Evolutionary conservation across 2,113 vertebrate species (phyloP).

Genomic region (Smithornis capensis): DNA sequence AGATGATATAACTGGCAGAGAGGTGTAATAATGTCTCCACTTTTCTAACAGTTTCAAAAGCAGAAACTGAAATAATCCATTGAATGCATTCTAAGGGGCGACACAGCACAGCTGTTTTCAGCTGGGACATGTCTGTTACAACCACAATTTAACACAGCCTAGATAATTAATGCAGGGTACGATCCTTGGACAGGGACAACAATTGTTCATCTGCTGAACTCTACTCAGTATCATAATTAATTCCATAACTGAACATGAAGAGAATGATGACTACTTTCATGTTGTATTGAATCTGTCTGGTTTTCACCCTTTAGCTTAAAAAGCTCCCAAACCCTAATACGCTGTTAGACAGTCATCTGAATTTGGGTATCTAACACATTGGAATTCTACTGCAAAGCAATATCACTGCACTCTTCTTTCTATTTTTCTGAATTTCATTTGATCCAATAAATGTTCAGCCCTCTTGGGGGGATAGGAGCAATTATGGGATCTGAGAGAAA

Average conservation of each 20-base stretch:
- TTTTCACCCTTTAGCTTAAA: neutral
- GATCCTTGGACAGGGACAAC: neutral
- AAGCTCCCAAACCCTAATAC: neutral
- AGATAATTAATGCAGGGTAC: neutral
- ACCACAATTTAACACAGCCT: neutral
- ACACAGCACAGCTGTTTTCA: neutral
- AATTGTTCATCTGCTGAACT: neutral
- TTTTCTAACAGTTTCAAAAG: neutral
- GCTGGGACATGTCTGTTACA: neutral
- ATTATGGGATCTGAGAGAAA: fast-evolving
- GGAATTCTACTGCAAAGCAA: neutral
- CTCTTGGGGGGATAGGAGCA: neutral
- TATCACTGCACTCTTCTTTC: neutral
- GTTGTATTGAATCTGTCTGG: neutral
- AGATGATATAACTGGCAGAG: neutral
- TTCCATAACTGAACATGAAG: neutral
- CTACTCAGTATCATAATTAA: neutral
- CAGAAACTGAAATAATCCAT: neutral
- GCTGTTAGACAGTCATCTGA: neutral
- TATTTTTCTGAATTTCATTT: neutral
- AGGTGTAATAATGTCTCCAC: neutral
- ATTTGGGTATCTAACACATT: neutral
- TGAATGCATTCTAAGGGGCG: neutral
- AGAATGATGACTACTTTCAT: neutral
- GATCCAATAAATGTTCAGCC: fast-evolving